Evolutionary conservation across 2,113 vertebrate species (phyloP).

Genomic region (Protobothrops flavoviridis): DNA sequence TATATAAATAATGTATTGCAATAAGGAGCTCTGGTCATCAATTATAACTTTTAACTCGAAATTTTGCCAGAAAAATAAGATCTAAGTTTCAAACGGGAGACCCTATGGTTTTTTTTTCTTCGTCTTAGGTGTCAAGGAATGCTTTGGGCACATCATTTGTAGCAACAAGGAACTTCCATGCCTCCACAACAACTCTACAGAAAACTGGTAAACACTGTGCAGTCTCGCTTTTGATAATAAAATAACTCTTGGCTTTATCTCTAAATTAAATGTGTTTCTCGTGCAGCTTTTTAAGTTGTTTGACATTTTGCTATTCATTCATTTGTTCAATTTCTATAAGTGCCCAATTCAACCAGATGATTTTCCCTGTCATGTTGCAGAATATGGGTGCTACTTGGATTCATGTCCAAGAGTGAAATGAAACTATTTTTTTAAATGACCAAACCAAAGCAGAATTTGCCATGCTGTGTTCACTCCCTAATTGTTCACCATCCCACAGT

Average conservation of each 20-base stretch:
- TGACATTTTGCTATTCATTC: not conserved
- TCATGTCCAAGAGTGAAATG: not conserved
- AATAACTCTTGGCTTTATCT: not conserved
- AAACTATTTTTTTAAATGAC: not conserved
- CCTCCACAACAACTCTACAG: constrained; percentile 78
- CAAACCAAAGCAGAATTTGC: not conserved
- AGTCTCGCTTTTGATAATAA: not conserved
- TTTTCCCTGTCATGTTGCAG: not conserved
- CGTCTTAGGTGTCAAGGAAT: constrained; percentile 84
- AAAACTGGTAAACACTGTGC: constrained; percentile 81
- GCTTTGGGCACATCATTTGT: constrained; percentile 83
- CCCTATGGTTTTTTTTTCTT: not conserved
- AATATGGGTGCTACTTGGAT: not conserved
- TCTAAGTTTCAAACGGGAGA: not conserved
- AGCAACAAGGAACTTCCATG: constrained; percentile 88
- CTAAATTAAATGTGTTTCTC: not conserved
- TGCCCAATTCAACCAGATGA: not conserved
- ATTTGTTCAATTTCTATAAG: not conserved
- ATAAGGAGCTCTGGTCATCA: not conserved
- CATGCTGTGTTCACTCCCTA: not conserved
- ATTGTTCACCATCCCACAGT: not conserved
- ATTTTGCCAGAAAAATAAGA: not conserved
- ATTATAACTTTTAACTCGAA: not conserved
- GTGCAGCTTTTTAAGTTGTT: not conserved
- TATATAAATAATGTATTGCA: not conserved